Evolutionary conservation across 2,888 invertebrate species (phyloP), one percentile per base, ranked within the genome.

Genomic region (Hipparchia sbordonii): DNA sequence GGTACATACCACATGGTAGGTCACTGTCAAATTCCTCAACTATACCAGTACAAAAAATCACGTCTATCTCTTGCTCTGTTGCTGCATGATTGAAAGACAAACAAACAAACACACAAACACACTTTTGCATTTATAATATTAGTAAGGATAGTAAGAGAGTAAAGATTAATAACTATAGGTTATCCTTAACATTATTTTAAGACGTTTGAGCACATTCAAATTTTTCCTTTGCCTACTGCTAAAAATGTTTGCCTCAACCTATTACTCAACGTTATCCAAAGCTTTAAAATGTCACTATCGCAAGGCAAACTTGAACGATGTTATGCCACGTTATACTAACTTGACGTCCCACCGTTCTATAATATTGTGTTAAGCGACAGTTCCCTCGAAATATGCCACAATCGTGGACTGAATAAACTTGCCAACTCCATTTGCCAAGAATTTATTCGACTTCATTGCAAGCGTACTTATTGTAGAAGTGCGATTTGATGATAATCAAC

Each of bases 291-390:
- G 83, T 84, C 78, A 80, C 80, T 84, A 85, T 83, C 81, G 79
- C 81, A 79, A 78, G 78, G 79, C 76, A 78, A 88, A 87, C 84
- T 88, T 88, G 84, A 87, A 85, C 86, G 85, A 82, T 85, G 51
- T 60, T 68, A 60, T 68, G 51, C 60, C 60, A 68, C 52, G 86
- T 88, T 89, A 87, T 89, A 86, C 84, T 85, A 89, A 87, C 85
- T 88, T 86, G 86, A 89, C 87, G 86, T 85, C 86, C 83, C 82
- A 82, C 84, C 82, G 82, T 86, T 84, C 83, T 89, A 88, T 88
- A 90, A 90, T 90, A 90, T 90, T 90, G 86, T 87, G 87, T 87
- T 88, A 90, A 87, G 86, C 86, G 83, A 81, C 79, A 82, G 85
- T 86, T 85, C 80, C 85, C 81, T 83, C 86, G 83, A 86, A 88